Evolutionary conservation across 2,888 invertebrate species (phyloP).

Genomic region (Philonicus albiceps): DNA sequence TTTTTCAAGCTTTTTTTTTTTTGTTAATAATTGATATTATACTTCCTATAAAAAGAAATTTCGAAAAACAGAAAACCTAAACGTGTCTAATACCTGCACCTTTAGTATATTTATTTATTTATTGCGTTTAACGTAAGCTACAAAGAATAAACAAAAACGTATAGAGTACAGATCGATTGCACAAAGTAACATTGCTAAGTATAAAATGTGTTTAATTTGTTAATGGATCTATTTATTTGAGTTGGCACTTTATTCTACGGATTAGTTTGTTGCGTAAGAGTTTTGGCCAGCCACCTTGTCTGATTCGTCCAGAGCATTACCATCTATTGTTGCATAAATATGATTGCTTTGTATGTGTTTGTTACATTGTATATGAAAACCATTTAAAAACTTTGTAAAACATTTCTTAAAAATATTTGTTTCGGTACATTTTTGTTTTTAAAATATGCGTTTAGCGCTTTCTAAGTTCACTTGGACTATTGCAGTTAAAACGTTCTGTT

Average conservation of each 20-base stretch:
- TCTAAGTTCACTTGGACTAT: conserved; percentile 12
- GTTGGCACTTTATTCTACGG: neutral
- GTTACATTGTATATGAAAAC: conserved; percentile 33
- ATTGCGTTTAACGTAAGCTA: too few species aligned
- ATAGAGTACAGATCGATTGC: neutral
- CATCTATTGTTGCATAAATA: conserved; percentile 24
- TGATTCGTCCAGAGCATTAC: conserved; percentile 16
- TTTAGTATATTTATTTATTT: neutral
- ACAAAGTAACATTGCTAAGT: neutral
- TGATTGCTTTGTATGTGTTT: conserved; percentile 20
- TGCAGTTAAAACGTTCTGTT: conserved; percentile 17
- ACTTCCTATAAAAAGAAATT: too few species aligned
- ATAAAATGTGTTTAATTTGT: neutral
- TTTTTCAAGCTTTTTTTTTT: too few species aligned
- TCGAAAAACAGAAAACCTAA: too few species aligned
- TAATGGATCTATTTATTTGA: neutral
- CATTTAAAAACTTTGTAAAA: conserved; percentile 23
- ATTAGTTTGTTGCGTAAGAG: neutral
- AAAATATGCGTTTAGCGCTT: conserved; percentile 6
- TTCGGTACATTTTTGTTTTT: neutral
- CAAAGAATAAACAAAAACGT: too few species aligned
- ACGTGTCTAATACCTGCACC: neutral
- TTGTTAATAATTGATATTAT: too few species aligned
- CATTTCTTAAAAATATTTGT: conserved; percentile 18
- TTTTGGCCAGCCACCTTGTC: neutral